Evolutionary conservation across 2,888 invertebrate genomes (phyloP).

Genomic region (Dryobotodes eremita): DNA sequence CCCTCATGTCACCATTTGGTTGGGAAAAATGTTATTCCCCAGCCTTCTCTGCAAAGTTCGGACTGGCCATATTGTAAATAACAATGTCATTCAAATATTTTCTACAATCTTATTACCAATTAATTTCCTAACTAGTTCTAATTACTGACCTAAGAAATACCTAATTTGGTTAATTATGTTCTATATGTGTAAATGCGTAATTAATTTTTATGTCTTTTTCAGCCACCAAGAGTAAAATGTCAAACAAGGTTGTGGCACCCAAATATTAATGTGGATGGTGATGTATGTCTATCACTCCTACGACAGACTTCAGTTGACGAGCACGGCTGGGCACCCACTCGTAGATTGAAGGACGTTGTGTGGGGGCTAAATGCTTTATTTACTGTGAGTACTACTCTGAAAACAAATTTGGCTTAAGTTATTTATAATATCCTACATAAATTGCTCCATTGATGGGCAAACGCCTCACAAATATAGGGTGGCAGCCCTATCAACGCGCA

Average conservation of each 20-base stretch:
- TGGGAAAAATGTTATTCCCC: not conserved
- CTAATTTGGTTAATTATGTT: not conserved
- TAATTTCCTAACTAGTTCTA: not conserved
- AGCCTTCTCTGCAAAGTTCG: not conserved
- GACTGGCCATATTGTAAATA: too few relatives aligned
- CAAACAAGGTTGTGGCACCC: conserved; percentile 98
- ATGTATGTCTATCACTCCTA: conserved; percentile 97
- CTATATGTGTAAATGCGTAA: not conserved
- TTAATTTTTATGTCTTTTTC: conserved; percentile 72
- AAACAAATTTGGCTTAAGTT: not conserved
- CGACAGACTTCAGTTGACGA: conserved; percentile 98
- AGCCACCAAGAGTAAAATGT: conserved; percentile 98
- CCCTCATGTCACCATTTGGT: not conserved
- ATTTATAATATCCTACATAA: not conserved
- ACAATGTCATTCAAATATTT: not conserved
- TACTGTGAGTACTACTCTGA: conserved; percentile 92
- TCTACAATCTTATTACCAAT: not conserved
- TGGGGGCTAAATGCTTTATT: conserved; percentile 98
- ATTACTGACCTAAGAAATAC: not conserved
- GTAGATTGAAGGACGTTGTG: conserved; percentile 97
- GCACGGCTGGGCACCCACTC: conserved; percentile 98
- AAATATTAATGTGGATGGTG: conserved; percentile 98
- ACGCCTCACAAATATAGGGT: not conserved
- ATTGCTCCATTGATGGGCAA: not conserved
- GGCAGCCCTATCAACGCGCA: too few relatives aligned